Evolutionary conservation across 2,888 invertebrate genomes (phyloP).

Genomic region (Xanthorhoe designata): DNA sequence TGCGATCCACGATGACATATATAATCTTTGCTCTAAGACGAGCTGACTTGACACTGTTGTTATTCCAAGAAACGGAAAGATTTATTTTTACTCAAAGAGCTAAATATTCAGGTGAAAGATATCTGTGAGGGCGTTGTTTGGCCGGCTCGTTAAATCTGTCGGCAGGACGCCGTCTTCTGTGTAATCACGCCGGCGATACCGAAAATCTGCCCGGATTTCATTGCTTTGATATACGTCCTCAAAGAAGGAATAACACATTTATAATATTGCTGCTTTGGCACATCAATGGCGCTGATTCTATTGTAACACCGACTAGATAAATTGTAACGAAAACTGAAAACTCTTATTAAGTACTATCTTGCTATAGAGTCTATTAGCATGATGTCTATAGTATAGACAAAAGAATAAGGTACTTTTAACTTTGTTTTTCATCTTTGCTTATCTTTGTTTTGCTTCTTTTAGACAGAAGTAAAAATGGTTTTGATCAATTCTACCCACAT

Average conservation of each 20-base stretch:
- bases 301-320: no score
- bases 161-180: slow-evolving; percentile 64
- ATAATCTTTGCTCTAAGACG: slow-evolving; percentile 82
- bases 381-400: no score
- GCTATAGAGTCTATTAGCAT: no score
- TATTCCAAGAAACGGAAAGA: slow-evolving; percentile 80
- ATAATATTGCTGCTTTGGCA: slow-evolving; percentile 54
- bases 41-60: slow-evolving; percentile 81
- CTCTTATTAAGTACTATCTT: no score
- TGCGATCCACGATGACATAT: slow-evolving; percentile 81
- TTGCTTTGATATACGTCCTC: slow-evolving; percentile 75
- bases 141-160: slow-evolving; percentile 79
- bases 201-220: slow-evolving; percentile 76
- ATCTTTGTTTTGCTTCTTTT: no score
- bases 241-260: slow-evolving; percentile 76
- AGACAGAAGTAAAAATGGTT: no score
- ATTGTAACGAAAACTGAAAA: no score
- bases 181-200: slow-evolving; percentile 84
- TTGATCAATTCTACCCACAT: no score
- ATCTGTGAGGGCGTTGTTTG: slow-evolving; percentile 78
- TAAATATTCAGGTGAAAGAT: slow-evolving; percentile 85
- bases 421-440: no score
- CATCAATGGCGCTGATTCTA: no score
- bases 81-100: slow-evolving; percentile 84
- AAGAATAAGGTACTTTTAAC: no score